phyloP scores from a whole-genome alignment of 1,140 invertebrate genomes.

The Melitaea cinxia region DNA sequence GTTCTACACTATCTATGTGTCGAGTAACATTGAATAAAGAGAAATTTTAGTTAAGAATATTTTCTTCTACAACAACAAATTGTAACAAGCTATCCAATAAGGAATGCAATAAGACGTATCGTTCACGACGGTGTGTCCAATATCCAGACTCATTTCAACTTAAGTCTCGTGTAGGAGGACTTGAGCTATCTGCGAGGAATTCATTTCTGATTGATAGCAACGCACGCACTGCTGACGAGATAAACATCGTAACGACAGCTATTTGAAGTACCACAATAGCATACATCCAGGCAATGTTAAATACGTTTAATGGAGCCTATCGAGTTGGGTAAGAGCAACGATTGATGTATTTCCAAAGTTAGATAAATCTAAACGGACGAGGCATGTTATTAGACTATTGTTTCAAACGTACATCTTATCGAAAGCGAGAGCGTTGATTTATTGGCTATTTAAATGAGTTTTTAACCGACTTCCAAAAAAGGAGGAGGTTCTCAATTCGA shows the following conservation, averaged over 20 bases:
- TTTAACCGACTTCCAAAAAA: neutral
- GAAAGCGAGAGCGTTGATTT: neutral
- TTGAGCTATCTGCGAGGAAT: conserved; percentile 7
- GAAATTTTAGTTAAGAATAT: neutral
- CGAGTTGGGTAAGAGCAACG: neutral
- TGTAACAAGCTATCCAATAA: conserved; percentile 35
- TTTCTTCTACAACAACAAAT: conserved; percentile 28
- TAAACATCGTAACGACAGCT: conserved; percentile 10
- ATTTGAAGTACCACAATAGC: conserved; percentile 5
- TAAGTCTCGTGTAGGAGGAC: conserved; percentile 49
- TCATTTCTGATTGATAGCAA: neutral
- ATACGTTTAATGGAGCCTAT: conserved; percentile 5
- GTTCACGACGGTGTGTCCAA: conserved; percentile 17
- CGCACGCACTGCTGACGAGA: neutral
- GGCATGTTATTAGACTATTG: neutral
- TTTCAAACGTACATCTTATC: neutral
- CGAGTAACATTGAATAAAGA: neutral
- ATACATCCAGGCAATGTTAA: neutral
- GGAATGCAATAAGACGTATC: conserved; percentile 46
- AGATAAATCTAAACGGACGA: conserved; percentile 8
- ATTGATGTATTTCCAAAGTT: conserved; percentile 1
- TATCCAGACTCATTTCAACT: conserved; percentile 40
- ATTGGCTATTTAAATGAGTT: neutral
- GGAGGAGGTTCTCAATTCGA: too few relatives aligned
- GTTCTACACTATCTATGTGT: too few relatives aligned